Base-by-base conservation (phyloP, 2,797 vertebrate genomes). In the Tinamus major region DNA sequence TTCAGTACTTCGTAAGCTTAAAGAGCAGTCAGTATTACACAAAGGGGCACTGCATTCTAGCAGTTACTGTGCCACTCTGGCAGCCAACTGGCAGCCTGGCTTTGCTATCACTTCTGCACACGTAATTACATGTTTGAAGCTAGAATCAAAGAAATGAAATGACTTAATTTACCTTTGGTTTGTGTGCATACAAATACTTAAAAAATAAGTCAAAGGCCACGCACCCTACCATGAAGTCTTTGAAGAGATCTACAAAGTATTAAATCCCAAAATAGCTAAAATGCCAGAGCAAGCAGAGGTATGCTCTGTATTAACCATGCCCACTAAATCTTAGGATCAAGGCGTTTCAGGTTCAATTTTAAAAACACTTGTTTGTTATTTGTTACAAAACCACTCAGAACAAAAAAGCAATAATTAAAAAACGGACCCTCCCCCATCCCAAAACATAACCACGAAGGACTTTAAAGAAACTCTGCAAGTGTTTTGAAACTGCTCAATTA, bases 1-100 rank as follows among this genome's bases (percentile, higher is more conserved):
- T 78, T 94, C 72, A 12, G 87, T 64, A 91, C 76, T 92, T 91
- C 64, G 42, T 53, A 77, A 84, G 79, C 80, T 94, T 82, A 94
- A 88, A 84, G 74, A 92, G 79, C 46, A 82, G 79, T 9, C 1
- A 0, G 65, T 1, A 0, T 3, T 48, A 77, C 65, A 69, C 87
- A 83, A 79, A 86, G 87, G 31, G 20, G 31, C 61, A 69, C 74
- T 10, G 1, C 1, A 8, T 67, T 2, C 6, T 18, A 24, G 71
- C 64, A 64, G 75, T 67, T 64, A 79, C 24, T 0, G 2, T 67
- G 84, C 71, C 72, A 69, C 1, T 4, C 65, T 5, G 14, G 71
- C 74, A 82, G 90, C 81, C 94, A 76, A 87, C 69, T 78, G 49
- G 93, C 48, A 49, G 23, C 63, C 76, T 3, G 18, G 69, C 49